These are phyloP conservation scores for Coptodon bakossiorum DNA, from an alignment of 2,113 vertebrate species.

Conservation along the genomic window DNA sequence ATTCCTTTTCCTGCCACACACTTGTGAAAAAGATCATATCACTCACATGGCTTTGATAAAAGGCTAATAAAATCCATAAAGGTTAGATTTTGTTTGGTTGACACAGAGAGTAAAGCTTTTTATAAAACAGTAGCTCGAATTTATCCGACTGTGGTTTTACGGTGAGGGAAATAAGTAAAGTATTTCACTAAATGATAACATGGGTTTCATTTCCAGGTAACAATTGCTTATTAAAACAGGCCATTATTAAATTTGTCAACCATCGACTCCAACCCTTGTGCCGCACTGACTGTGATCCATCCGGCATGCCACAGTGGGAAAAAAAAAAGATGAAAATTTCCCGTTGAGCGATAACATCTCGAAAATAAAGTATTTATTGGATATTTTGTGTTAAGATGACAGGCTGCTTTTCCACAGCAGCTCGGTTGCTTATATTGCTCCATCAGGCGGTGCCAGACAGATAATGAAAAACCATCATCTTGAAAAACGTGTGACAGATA, in stretches of 20 bases:
- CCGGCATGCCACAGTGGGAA: rapidly evolving
- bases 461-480: neutral
- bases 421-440: neutral
- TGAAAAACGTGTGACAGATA: neutral
- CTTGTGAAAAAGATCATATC: neutral
- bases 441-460: neutral
- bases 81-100: neutral
- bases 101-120: neutral
- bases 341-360: neutral
- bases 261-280: neutral
- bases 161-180: neutral
- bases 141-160: neutral
- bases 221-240: neutral
- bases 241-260: neutral
- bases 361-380: neutral
- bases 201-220: neutral
- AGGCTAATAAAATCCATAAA: neutral
- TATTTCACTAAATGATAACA: neutral
- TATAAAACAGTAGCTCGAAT: neutral
- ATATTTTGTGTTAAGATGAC: neutral
- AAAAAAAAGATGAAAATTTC: neutral
- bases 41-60: neutral
- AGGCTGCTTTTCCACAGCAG: neutral
- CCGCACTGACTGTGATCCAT: neutral
- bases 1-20: neutral